A percentile compares a stretch with the other conserved stretches of the same genome.
Conservation (phyloP, 2,797 vertebrate genomes). For the Setipinna tenuifilis region DNA sequence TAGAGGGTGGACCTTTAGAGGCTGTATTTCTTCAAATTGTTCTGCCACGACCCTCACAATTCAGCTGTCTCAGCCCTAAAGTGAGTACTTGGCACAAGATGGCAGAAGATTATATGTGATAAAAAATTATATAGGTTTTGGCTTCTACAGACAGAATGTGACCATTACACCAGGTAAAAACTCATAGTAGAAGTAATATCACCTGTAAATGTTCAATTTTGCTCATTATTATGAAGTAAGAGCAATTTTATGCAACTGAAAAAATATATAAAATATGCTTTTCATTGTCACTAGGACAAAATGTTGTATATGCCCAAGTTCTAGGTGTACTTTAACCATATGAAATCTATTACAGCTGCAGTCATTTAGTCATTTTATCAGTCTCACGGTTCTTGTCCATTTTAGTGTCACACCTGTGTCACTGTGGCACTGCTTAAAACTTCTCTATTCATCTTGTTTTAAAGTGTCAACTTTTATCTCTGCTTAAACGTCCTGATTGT, state of each 20-base stretch:
- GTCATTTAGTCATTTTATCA: background rate
- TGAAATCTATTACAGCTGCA: background rate
- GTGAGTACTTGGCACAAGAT: background rate
- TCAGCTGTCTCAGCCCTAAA: background rate
- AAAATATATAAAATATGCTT: background rate
- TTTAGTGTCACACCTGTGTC: conserved; percentile 1
- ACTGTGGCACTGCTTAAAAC: background rate
- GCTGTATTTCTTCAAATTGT: background rate
- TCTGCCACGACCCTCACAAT: background rate
- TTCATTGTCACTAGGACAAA: background rate
- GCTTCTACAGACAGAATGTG: background rate
- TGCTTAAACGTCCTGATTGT: background rate
- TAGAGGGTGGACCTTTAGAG: background rate
- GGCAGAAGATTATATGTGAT: background rate
- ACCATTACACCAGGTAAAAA: background rate
- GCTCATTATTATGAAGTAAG: background rate
- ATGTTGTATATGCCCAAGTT: background rate
- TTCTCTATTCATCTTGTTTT: background rate
- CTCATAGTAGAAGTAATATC: background rate
- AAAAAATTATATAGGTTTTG: conserved; percentile 14
- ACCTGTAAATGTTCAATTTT: background rate
- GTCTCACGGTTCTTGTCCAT: background rate
- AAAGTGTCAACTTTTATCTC: conserved; percentile 15
- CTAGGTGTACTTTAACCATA: background rate
- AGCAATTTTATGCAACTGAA: background rate